Evolutionary conservation across 2,888 invertebrate species (phyloP), one percentile per base, ranked within the genome.

Genomic region (Sturmia bella): DNA sequence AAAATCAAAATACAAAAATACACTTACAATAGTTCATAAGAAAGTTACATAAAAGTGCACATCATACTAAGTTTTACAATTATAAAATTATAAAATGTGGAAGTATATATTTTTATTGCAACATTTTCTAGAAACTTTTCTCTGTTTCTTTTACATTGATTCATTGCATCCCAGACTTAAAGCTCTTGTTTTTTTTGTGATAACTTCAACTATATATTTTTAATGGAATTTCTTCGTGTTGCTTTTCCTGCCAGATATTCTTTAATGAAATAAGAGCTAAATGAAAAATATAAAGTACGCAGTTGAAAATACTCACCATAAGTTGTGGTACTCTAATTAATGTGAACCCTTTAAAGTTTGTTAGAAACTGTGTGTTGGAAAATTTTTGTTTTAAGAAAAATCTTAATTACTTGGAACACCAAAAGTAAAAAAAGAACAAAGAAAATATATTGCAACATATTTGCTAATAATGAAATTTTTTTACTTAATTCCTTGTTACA

Each of bases 401-500:
- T 76, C 76, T 69, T 69, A 54, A 76, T 76, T 76, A 63, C 69
- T 69, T 61, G 52, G 24, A 76, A 43, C 45, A 54, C 39, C 39
- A 9, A 15, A 41, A 41, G 3, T 2, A 61, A 68, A 43, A 43
- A 59, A 52, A 24, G 43, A 21, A 39, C 7, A 48, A 66, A 41
- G 21, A 39, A 75, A 80, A 80, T 80, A 70, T 59, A 70, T 70
- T 70, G 75, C 54, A 76, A 74, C 73, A 82, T 82, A 74, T 74
- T 82, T 82, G 74, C 78, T 74, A 78, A 82, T 82, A 82, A 78
- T 78, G 78, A 78, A 82, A 78, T 78, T 74, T 74, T 66, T 78
- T 70, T 74, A 66, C 78, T 78, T 78, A 69, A 78, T 70, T 70
- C 74, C 69, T 50, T 73, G 45, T 69, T 73, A 81, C 59, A 78